Evolutionary conservation across 1,140 invertebrate species (phyloP).

Genomic region (Zophobas morio): DNA sequence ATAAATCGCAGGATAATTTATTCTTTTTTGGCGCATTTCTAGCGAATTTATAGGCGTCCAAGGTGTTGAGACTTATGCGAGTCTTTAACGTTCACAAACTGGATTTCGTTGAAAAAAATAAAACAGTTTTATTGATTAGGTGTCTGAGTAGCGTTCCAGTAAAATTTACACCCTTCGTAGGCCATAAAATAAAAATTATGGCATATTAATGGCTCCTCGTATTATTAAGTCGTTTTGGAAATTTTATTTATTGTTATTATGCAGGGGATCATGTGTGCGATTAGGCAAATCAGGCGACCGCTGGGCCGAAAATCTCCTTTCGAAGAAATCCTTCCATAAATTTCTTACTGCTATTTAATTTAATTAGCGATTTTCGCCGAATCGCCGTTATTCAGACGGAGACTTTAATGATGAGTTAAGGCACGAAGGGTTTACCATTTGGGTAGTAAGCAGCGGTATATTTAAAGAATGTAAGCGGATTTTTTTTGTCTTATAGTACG

Average conservation of each 20-base stretch:
- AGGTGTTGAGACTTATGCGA: neutral
- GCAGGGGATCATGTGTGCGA: neutral
- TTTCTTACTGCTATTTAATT: constrained; percentile 4
- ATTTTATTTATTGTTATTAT: constrained; percentile 2
- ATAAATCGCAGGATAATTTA: neutral
- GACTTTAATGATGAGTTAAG: neutral
- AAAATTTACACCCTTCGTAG: constrained; percentile 1
- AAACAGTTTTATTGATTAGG: neutral
- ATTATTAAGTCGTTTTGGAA: constrained; percentile 14
- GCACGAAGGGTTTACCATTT: neutral
- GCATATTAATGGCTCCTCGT: neutral
- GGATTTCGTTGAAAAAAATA: neutral
- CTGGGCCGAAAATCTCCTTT: neutral
- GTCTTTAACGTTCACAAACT: neutral
- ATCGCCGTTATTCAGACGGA: neutral
- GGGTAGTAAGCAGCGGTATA: no score
- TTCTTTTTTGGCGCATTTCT: neutral
- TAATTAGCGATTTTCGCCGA: constrained; percentile 26
- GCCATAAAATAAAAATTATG: constrained; percentile 4
- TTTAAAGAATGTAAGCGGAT: no score
- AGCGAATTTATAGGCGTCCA: no score
- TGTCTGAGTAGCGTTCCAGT: neutral
- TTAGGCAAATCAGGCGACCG: constrained; percentile 10
- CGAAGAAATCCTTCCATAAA: neutral
- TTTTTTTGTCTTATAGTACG: no score